Evolutionary conservation across 1,140 invertebrate species (phyloP).

Genomic region (Atta texana): DNA sequence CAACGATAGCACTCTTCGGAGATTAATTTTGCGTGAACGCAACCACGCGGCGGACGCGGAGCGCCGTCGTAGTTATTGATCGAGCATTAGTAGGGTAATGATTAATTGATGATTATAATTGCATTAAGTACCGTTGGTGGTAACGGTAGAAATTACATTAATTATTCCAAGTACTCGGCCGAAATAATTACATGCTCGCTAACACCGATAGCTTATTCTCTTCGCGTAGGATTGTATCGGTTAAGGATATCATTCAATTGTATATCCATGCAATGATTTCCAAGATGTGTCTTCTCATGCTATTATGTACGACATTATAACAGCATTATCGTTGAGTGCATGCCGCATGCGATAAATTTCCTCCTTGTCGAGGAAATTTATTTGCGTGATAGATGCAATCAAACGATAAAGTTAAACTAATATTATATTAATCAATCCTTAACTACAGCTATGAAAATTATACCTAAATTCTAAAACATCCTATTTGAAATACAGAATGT

Average conservation of each 20-base stretch:
- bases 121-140: slow-evolving; percentile 67
- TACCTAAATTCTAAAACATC: no score
- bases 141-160: slow-evolving; percentile 73
- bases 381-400: slow-evolving; percentile 56
- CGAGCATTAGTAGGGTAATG: slow-evolving; percentile 65
- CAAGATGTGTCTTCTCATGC: slow-evolving; percentile 56
- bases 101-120: slow-evolving; percentile 75
- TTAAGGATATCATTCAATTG: slow-evolving; percentile 56
- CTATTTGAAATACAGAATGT: no score
- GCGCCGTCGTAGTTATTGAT: slow-evolving; percentile 61
- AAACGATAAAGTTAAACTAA: slow-evolving; percentile 38
- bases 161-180: slow-evolving; percentile 74
- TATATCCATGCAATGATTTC: slow-evolving; percentile 56
- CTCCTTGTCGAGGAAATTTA: slow-evolving; percentile 54
- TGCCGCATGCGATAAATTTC: slow-evolving; percentile 49
- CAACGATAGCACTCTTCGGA: slow-evolving; percentile 53
- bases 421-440: no score
- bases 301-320: slow-evolving; percentile 51
- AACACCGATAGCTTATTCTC: slow-evolving; percentile 63
- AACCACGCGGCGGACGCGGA: slow-evolving; percentile 29
- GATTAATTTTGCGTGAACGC: slow-evolving; percentile 62
- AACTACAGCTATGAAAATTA: no score
- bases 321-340: slow-evolving; percentile 65
- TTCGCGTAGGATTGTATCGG: slow-evolving; percentile 40
- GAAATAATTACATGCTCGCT: slow-evolving; percentile 60